These are phyloP conservation scores for Plecturocebus donacophilus DNA, from an alignment of 2,113 vertebrate genomes.

Conservation along the genomic window DNA sequence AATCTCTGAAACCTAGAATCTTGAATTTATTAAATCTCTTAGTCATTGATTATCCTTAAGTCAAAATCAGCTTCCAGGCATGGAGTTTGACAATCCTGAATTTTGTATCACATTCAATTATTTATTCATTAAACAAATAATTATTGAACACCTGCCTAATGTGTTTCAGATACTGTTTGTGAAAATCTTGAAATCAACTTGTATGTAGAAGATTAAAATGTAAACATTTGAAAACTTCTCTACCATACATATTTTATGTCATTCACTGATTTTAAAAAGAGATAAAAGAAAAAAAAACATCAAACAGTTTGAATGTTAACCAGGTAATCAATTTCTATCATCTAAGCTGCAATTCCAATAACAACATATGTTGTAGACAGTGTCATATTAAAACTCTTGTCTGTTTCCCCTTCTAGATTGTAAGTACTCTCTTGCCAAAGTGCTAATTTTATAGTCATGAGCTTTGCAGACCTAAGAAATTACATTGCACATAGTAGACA, in stretches of 20 bases:
- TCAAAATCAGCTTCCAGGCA: background rate
- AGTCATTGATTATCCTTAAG: background rate
- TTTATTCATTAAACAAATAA: constrained; percentile 29
- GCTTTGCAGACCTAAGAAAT: background rate
- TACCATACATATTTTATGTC: background rate
- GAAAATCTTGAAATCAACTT: background rate
- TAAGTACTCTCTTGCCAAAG: background rate
- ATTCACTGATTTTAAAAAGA: constrained; percentile 18
- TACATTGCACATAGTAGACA: background rate
- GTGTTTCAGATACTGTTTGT: background rate
- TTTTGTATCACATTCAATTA: background rate
- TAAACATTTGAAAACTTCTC: background rate
- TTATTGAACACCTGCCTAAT: background rate
- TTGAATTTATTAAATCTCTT: background rate
- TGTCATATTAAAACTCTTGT: background rate
- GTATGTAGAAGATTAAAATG: background rate
- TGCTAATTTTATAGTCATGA: background rate
- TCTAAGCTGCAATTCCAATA: background rate
- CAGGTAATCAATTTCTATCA: background rate
- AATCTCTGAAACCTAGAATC: background rate
- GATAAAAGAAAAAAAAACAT: background rate
- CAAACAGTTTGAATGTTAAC: background rate
- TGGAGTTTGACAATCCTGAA: constrained; percentile 16
- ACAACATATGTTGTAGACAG: background rate
- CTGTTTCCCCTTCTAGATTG: background rate